Evolutionary conservation across 2,113 vertebrate species (phyloP).

Genomic region (Trichomycterus rosablanca): DNA sequence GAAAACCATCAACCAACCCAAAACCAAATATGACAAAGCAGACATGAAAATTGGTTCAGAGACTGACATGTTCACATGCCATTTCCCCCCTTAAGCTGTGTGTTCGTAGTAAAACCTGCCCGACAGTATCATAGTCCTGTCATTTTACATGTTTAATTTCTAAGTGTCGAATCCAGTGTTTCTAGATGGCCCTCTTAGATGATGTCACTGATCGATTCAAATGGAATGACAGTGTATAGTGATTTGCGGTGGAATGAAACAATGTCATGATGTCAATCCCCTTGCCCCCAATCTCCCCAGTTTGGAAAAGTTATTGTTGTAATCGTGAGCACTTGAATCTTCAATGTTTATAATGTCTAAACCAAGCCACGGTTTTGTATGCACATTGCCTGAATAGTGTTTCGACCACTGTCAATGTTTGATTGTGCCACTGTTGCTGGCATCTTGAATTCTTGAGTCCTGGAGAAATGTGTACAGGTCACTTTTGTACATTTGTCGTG

Average conservation of each 20-base stretch:
- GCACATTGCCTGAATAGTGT: constrained; percentile 51
- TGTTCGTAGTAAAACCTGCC: constrained; percentile 36
- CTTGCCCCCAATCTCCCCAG: constrained; percentile 13
- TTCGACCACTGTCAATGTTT: constrained; percentile 46
- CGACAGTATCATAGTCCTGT: constrained; percentile 37
- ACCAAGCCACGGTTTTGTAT: constrained; percentile 51
- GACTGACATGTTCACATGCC: constrained; percentile 44
- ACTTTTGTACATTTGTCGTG: constrained; percentile 49
- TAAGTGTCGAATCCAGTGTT: constrained; percentile 46
- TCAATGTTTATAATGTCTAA: constrained; percentile 50
- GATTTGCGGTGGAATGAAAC: constrained; percentile 49
- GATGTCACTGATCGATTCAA: constrained; percentile 46
- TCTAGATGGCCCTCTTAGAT: constrained; percentile 45
- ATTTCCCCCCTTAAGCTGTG: constrained; percentile 31
- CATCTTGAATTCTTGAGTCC: constrained; percentile 39
- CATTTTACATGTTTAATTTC: constrained; percentile 46
- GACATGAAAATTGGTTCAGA: constrained; percentile 44
- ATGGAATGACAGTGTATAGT: constrained; percentile 47
- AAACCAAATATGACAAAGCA: constrained; percentile 54
- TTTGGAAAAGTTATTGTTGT: constrained; percentile 48
- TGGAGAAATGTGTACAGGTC: constrained; percentile 49
- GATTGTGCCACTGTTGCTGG: constrained; percentile 40
- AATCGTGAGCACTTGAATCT: constrained; percentile 47
- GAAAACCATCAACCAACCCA: constrained; percentile 59
- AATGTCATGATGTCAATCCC: constrained; percentile 49